These are phyloP conservation scores for Cossypha dichroa DNA, from an alignment of 2,797 vertebrate genomes.

Conservation along the genomic window DNA sequence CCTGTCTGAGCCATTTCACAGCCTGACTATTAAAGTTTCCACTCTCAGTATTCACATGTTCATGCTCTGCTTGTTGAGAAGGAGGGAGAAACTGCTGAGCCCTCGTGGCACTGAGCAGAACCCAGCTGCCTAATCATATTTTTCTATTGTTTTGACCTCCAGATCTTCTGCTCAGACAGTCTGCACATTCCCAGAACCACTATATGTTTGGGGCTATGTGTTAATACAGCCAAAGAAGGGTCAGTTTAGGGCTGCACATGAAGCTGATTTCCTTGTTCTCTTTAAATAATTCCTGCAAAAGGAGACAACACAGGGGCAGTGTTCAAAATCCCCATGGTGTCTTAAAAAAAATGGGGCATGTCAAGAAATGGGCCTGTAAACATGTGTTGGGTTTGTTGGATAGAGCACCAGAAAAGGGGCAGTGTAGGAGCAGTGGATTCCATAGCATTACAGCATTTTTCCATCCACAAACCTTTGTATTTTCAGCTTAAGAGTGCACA, in stretches of 20 bases:
- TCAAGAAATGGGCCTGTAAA: not conserved
- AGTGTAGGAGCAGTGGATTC: not conserved
- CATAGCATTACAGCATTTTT: not conserved
- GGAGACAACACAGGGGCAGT: not conserved
- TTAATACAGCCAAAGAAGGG: not conserved
- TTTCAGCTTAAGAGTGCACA: not conserved
- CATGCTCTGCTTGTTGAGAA: not conserved
- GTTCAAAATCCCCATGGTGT: not conserved
- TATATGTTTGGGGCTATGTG: rapidly evolving
- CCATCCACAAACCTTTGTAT: not conserved
- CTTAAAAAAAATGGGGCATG: not conserved
- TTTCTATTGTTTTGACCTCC: not conserved
- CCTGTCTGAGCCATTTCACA: not conserved
- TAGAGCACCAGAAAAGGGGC: not conserved
- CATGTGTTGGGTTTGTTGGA: not conserved
- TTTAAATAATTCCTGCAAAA: not conserved
- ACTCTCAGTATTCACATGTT: not conserved
- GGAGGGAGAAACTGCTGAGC: not conserved
- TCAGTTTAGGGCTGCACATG: rapidly evolving
- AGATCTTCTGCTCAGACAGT: not conserved
- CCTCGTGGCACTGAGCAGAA: not conserved
- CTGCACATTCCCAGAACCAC: not conserved
- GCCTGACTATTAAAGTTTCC: conserved; percentile 18
- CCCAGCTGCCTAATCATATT: not conserved
- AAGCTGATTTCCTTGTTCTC: not conserved